Evolutionary conservation across 2,797 vertebrate genomes (phyloP).

Genomic region (Naso thynnoides): DNA sequence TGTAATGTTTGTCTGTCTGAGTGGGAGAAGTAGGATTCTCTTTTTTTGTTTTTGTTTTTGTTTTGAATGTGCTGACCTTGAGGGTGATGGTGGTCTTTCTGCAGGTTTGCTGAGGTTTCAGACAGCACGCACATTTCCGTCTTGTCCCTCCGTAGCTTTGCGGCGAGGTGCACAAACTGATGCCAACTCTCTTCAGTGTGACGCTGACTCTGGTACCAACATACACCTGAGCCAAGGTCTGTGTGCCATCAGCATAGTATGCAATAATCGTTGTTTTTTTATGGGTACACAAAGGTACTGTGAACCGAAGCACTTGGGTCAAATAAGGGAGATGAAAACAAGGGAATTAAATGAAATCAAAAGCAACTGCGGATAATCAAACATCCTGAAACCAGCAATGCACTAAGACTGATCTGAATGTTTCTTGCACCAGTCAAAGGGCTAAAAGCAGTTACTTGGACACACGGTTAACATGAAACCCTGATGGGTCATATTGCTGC

Average conservation of each 20-base stretch:
- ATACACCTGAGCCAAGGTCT: constrained; percentile 63
- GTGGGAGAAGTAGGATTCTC: constrained; percentile 22
- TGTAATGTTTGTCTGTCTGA: constrained; percentile 54
- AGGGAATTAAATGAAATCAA: constrained; percentile 40
- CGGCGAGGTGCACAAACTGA: constrained; percentile 54
- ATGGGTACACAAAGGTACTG: constrained; percentile 69
- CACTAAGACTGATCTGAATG: constrained; percentile 77
- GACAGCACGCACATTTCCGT: constrained; percentile 55
- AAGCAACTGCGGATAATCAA: constrained; percentile 69
- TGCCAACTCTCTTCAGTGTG: constrained; percentile 67
- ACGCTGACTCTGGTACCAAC: constrained; percentile 64
- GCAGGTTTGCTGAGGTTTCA: constrained; percentile 19
- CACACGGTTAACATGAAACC: constrained; percentile 64
- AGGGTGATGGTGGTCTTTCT: constrained; percentile 30
- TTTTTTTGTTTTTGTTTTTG: too few species aligned
- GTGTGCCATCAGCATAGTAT: constrained; percentile 79
- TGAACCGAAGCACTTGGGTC: constrained; percentile 65
- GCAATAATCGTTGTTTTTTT: constrained; percentile 79
- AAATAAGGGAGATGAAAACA: constrained; percentile 46
- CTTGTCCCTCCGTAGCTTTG: constrained; percentile 57
- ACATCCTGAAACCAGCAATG: constrained; percentile 74
- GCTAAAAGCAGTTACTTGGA: constrained; percentile 77
- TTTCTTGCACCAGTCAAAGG: constrained; percentile 81
- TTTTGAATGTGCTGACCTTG: constrained; percentile 48
- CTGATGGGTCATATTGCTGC: constrained; percentile 72